Base-by-base conservation (phyloP, 2,113 vertebrate species). In the Calonectris borealis region DNA sequence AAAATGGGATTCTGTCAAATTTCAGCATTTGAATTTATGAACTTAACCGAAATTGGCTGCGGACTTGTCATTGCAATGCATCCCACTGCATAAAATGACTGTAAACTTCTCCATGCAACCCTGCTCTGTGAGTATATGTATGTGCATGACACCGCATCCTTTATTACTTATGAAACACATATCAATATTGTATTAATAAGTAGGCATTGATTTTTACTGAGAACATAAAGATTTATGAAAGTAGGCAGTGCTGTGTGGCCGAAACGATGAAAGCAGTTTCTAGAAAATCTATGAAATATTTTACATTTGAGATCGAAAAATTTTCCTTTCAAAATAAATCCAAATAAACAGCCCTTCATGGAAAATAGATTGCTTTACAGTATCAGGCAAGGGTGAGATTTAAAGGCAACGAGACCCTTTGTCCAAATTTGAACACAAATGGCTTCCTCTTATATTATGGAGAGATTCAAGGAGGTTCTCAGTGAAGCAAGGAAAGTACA, bases 161-260 rank as follows among this genome's bases (percentile, higher is more conserved):
- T 86, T 86, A 91, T 79, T 94, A 82, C 51, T 90, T 83, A 79
- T 1, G 9, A 93, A 97, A 94, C 38, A 42, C 20, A 7, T 73
- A 86, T 94, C 94, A 88, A 93, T 96, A 95, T 66, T 60, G 42
- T 82, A 82, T 95, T 96, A 97, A 95, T 95, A 96, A 96, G 57
- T 58, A 86, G 83, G 71, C 84, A 97, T 94, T 70, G 92, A 97
- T 97, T 97, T 96, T 97, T 96, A 88, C 79, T 64, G 60, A 83
- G 75, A 93, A 89, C 49, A 77, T 64, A 94, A 96, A 91, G 79
- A 96, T 94, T 96, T 94, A 97, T 85, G 76, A 88, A 84, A 82
- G 78, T n/a, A 81, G 52, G 60, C 79, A 93, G 51, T 78, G 77
- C 55, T 62, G 21, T 36, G 46, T 65, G 49, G 69, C 89, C 96